Evolutionary conservation across 2,797 vertebrate genomes (phyloP).

Genomic region (Tympanoctomys barrerae): DNA sequence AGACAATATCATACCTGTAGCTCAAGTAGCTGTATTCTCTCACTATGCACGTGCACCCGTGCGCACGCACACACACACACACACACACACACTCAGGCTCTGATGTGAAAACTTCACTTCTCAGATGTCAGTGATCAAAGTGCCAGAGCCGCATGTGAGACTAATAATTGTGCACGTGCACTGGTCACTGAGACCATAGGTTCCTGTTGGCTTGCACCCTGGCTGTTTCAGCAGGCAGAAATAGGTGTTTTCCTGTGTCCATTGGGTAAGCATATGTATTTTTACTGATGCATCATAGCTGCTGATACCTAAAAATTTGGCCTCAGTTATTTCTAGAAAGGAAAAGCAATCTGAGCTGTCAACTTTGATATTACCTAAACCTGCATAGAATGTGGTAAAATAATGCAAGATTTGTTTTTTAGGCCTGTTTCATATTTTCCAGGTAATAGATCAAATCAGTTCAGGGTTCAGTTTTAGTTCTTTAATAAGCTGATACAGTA

Average conservation of each 20-base stretch:
- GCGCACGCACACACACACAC: no score
- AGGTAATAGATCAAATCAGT: conserved; percentile 80
- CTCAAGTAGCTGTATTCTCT: conserved; percentile 23
- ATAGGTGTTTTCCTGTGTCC: conserved; percentile 46
- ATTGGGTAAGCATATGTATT: conserved; percentile 43
- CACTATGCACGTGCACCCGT: background rate
- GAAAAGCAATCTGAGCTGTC: conserved; percentile 78
- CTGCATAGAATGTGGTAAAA: conserved; percentile 72
- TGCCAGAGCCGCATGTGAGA: background rate
- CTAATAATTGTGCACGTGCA: background rate
- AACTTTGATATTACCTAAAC: conserved; percentile 77
- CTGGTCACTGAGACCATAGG: background rate
- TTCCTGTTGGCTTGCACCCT: background rate
- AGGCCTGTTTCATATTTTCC: conserved; percentile 80
- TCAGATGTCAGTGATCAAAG: conserved; percentile 58
- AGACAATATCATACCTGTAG: conserved; percentile 15
- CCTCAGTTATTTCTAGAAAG: conserved; percentile 73
- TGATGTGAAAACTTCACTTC: conserved; percentile 34
- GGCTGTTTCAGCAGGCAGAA: conserved; percentile 47
- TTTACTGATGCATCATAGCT: conserved; percentile 70
- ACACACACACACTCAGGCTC: background rate
- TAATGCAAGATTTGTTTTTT: conserved; percentile 76
- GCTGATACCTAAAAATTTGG: conserved; percentile 71
- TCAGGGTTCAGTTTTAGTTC: conserved; percentile 75
- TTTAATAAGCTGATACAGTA: conserved; percentile 75